Evolutionary conservation across 2,888 invertebrate species (phyloP), one percentile per base, ranked within the genome.

Genomic region (Drosophila atripex): DNA sequence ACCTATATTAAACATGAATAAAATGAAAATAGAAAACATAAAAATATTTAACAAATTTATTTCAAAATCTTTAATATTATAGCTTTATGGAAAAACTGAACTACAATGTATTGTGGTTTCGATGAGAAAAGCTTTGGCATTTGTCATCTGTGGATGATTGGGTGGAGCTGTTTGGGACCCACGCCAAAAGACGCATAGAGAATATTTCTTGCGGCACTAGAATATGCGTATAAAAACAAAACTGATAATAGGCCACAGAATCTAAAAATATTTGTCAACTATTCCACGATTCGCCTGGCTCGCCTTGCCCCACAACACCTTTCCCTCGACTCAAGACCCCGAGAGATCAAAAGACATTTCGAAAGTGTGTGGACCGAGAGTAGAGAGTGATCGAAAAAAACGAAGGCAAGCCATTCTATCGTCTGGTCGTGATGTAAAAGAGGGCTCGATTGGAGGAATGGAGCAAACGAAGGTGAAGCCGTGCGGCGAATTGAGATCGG

Each of bases 171-270:
- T 49, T 55, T 49, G 68, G 35, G 21, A 21, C n/a, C 32, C 68
- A 49, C 28, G 46, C 35, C 7, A 14, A 54, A 35, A 25, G 18
- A 53, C 66, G 66, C 53, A 47, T 38, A 12, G 35, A 39, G 30
- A 45, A 38, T 23, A 23, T 14, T 38, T 14, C 18, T 30, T 39
- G 35, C 21, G 25, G n/a, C 45, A 9, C 52, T 49, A 72, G 88
- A 88, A 84, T 25, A 18, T 69, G 74, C 71, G 86, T 64, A 73
- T 86, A 50, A 84, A 86, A 84, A 88, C 88, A 84, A 88, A 84
- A 84, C 77, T 21, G 75, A 84, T 82, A 88, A 82, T 74, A 59
- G 57, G 68, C 39, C 50, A 52, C 46, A 47, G 69, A 51, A 54
- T 82, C 83, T 82, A 88, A 82, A 83, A 78, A 82, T 83, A 88